Percentiles rank a stretch among this genome's conserved stretches.
Conservation (phyloP, 2,888 invertebrate genomes). For the Tethea ocularis region DNA sequence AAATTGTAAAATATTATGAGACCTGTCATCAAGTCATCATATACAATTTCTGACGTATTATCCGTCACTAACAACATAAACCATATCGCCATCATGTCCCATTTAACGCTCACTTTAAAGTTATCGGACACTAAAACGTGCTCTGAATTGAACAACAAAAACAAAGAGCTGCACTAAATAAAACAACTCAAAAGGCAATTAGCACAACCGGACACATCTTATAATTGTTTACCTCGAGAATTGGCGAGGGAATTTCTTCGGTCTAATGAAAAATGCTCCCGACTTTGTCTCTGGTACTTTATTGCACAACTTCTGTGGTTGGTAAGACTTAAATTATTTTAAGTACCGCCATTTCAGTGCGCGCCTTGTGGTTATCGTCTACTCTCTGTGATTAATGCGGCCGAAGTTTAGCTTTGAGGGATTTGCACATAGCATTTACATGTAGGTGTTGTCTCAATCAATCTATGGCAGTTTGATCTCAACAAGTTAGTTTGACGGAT, state of each 20-base stretch:
- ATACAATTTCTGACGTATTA: too few relatives aligned
- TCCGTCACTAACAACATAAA: too few relatives aligned
- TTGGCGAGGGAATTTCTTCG: constrained; percentile 48
- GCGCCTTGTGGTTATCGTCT: constrained; percentile 76
- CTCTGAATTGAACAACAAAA: not conserved
- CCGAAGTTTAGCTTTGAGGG: constrained; percentile 40
- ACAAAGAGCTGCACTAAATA: constrained; percentile 12
- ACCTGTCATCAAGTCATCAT: too few relatives aligned
- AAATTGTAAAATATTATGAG: too few relatives aligned
- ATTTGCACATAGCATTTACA: constrained; percentile 36
- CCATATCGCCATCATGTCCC: not conserved
- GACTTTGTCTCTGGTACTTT: constrained; percentile 74
- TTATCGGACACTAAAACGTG: not conserved
- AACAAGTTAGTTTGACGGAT: not conserved
- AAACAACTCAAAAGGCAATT: constrained; percentile 49
- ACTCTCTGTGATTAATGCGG: constrained; percentile 63
- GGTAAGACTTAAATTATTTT: constrained; percentile 73
- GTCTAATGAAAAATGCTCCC: constrained; percentile 76
- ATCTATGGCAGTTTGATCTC: constrained; percentile 15
- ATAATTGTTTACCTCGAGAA: constrained; percentile 74
- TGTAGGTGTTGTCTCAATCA: constrained; percentile 31
- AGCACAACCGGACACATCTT: constrained; percentile 60
- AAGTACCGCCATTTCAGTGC: constrained; percentile 67
- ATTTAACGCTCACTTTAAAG: not conserved
- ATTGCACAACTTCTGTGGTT: constrained; percentile 68